phyloP scores from a whole-genome alignment of 2,888 invertebrate species.

The Cyaniris semiargus region DNA sequence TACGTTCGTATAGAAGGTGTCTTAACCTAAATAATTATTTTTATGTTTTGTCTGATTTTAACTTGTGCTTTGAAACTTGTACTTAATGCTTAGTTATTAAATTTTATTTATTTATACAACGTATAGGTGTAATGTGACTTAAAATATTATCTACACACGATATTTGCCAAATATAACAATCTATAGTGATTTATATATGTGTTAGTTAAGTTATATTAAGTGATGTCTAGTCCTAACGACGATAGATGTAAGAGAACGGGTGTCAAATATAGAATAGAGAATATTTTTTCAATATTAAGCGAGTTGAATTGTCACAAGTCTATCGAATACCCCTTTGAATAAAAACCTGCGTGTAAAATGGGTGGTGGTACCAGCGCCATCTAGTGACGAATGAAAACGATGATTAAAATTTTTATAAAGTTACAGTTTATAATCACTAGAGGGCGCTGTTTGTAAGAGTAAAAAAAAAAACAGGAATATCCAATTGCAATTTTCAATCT shows the following conservation, averaged over 20 bases:
- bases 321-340: neutral
- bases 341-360: neutral
- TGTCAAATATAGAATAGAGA: constrained; percentile 35
- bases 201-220: constrained; percentile 25
- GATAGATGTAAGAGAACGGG: constrained; percentile 31
- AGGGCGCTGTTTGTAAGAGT: neutral
- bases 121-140: neutral
- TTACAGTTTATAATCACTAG: neutral
- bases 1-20: neutral
- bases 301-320: constrained; percentile 33
- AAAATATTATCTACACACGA: constrained; percentile 17
- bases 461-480: neutral
- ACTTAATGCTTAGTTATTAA: constrained; percentile 7
- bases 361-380: neutral
- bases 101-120: constrained; percentile 3
- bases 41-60: neutral
- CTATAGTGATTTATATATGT: constrained; percentile 18
- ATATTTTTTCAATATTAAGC: constrained; percentile 35
- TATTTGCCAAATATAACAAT: constrained; percentile 23
- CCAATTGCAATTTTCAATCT: neutral
- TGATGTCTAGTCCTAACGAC: constrained; percentile 18
- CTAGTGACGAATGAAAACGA: neutral
- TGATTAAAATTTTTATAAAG: neutral
- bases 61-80: neutral
- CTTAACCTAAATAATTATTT: neutral